Evolutionary conservation across 2,888 invertebrate genomes (phyloP).

Genomic region (Conus canariensis): DNA sequence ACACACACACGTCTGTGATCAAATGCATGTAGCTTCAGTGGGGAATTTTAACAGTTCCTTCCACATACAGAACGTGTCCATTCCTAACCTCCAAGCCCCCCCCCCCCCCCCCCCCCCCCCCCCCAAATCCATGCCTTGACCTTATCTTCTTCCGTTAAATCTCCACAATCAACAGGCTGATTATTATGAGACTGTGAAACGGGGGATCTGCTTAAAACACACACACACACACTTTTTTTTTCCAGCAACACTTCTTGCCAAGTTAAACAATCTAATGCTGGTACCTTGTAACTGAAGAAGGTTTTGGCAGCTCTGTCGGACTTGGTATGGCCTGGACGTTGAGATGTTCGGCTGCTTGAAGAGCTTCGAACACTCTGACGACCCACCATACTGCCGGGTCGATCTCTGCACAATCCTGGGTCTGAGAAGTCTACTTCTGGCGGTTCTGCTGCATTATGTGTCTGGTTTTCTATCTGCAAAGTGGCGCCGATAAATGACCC

Average conservation of each 20-base stretch:
- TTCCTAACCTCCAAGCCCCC: too few species aligned
- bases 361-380: constrained; percentile 62
- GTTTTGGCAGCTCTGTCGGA: constrained; percentile 52
- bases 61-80: too few species aligned
- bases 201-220: neutral
- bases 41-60: too few species aligned
- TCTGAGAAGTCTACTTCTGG: constrained; percentile 56
- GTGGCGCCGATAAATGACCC: constrained; percentile 69
- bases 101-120: too few species aligned
- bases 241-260: neutral
- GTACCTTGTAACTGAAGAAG: constrained; percentile 69
- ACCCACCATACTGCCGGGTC: constrained; percentile 68
- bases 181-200: neutral
- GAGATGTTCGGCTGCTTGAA: constrained; percentile 64
- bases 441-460: constrained; percentile 44
- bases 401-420: constrained; percentile 51
- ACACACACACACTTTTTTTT: neutral
- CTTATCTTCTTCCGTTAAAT: too few species aligned
- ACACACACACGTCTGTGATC: neutral
- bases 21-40: neutral
- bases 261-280: neutral
- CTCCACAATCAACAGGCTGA: too few species aligned
- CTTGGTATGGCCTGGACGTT: constrained; percentile 60
- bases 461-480: constrained; percentile 59
- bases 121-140: too few species aligned